Evolutionary conservation across 2,113 vertebrate species (phyloP).

Genomic region (Lophura nycthemera): DNA sequence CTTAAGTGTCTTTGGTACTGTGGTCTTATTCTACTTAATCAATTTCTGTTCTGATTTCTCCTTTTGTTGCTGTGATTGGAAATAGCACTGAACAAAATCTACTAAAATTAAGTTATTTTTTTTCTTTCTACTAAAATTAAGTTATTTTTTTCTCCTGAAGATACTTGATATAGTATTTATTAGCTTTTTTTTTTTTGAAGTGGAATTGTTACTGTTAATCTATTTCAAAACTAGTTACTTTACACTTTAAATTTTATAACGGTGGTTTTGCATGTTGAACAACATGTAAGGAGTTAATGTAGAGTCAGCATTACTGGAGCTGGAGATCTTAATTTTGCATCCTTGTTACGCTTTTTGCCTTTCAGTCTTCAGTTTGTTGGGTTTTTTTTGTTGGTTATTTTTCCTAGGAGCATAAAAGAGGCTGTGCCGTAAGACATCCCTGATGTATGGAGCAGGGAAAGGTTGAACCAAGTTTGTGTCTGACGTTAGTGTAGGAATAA

Average conservation of each 20-base stretch:
- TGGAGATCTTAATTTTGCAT: constrained; percentile 59
- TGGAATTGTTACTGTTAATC: constrained; percentile 73
- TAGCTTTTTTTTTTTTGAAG: constrained; percentile 66
- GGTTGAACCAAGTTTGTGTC: constrained; percentile 54
- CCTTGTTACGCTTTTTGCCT: constrained; percentile 59
- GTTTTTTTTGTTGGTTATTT: not conserved
- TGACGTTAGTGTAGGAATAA: constrained; percentile 54
- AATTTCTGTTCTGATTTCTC: not conserved
- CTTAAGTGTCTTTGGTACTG: constrained; percentile 72
- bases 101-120: constrained; percentile 74
- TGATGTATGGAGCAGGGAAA: constrained; percentile 30
- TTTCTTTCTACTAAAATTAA: constrained; percentile 75
- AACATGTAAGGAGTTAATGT: constrained; percentile 54
- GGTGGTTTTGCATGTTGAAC: constrained; percentile 53
- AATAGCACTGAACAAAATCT: constrained; percentile 74
- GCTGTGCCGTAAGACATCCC: constrained; percentile 65
- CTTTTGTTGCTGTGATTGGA: constrained; percentile 65
- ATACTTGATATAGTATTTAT: constrained; percentile 81
- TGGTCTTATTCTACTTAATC: constrained; percentile 76
- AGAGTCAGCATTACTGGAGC: constrained; percentile 56
- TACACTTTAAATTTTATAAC: constrained; percentile 64
- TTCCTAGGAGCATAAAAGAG: constrained; percentile 31
- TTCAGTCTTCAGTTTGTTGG: constrained; percentile 50
- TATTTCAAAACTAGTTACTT: constrained; percentile 68
- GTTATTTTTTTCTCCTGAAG: constrained; percentile 77